These are phyloP conservation scores for Sturnus vulgaris DNA, from an alignment of 2,113 vertebrate genomes.

Conservation along the genomic window DNA sequence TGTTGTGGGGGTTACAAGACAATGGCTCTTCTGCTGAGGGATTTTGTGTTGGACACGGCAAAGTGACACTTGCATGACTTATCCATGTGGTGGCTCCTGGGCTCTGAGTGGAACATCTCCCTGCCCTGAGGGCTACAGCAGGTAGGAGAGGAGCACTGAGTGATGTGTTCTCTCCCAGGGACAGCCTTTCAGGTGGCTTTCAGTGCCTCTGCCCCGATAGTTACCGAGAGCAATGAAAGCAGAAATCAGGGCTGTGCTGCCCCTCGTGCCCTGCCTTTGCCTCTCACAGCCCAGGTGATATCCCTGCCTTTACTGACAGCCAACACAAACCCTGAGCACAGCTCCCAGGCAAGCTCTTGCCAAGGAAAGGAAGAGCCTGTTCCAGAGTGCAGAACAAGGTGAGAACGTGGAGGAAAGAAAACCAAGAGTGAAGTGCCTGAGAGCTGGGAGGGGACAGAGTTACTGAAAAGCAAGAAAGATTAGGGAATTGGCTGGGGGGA, in stretches of 20 bases:
- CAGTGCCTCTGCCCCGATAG: background rate
- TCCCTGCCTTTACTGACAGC: background rate
- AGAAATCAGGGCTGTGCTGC: background rate
- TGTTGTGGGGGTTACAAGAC: background rate
- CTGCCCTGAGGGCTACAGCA: background rate
- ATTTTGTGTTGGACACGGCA: background rate
- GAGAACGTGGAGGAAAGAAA: background rate
- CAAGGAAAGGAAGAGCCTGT: background rate
- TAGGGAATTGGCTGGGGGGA: background rate
- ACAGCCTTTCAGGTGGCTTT: background rate
- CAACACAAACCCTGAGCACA: background rate
- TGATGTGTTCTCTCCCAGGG: fast-evolving
- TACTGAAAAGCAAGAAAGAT: background rate
- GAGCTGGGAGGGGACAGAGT: background rate
- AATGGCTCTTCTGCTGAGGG: background rate
- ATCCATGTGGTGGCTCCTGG: background rate
- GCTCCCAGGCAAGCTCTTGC: background rate
- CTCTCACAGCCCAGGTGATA: background rate
- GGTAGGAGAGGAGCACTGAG: background rate
- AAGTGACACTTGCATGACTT: background rate
- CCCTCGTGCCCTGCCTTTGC: background rate
- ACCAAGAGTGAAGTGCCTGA: background rate
- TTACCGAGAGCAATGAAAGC: background rate
- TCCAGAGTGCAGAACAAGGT: background rate
- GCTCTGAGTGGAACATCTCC: background rate